Base-by-base conservation (phyloP, 2,888 invertebrate species). In the Drosophila leonis region DNA sequence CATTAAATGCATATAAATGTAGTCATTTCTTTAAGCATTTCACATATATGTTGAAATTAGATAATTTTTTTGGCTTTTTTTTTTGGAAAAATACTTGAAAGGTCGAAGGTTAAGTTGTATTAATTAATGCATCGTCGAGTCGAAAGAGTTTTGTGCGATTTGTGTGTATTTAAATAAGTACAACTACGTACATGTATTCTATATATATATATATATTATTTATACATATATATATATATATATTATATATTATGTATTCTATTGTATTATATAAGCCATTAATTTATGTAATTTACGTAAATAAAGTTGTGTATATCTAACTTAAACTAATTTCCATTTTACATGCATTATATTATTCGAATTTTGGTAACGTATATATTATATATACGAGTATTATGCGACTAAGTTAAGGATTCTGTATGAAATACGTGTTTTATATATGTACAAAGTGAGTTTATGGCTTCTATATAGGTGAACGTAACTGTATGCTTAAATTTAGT, bases 1-100 rank as follows among this genome's bases (percentile, higher is more conserved):
- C 91, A 91, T 90, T 83, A 78, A 90, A 90, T 91, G 91, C 90
- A 88, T 80, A 62, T 52, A 65, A 70, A 70, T 72, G 65, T 88
- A 88, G 88, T 88, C 88, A 90, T 85, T 85, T 83, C 66, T 60
- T 59, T 66, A 66, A 29, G 37, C 37, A 37, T 33, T 88, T 64
- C 75, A 51, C 80, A 65, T 74, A 52, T 75, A 62, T 74, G 78
- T 83, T 76, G 64, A 79, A 82, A 64, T 62, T 37, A 67, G 33
- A 57, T 72, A 59, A 59, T 72, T 29, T 64, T 63, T 49, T 56
- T 18, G 18, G 13, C 20, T 41, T 44, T 44, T 33, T 33, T n/a
- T 46, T 57, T 44, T 10, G 27, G 8, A 13, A 4, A 33, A 31
- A 8, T 37, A 18, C 18, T 29, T 41, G 42, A 42, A 20, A 33